A percentile compares a stretch with the other conserved stretches of the same genome.
Conservation (phyloP, 2,888 invertebrate species). For the Leucozona laternaria region DNA sequence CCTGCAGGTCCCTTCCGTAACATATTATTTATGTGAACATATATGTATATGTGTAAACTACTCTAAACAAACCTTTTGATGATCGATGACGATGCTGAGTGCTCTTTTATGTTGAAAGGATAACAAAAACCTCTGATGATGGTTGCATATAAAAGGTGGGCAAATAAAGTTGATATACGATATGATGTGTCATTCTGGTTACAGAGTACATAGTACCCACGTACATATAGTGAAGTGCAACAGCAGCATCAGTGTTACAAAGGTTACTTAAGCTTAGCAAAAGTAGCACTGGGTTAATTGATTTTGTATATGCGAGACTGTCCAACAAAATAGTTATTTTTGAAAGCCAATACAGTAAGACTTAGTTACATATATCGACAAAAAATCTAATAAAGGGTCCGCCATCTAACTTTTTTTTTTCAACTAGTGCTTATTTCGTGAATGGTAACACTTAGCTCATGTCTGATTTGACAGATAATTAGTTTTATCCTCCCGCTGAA, state of each 20-base stretch:
- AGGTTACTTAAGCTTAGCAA: slow-evolving; percentile 44
- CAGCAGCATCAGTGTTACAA: slow-evolving; percentile 16
- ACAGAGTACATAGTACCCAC: background rate
- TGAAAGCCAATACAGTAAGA: background rate
- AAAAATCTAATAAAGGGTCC: too few species aligned
- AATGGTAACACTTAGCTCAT: too few species aligned
- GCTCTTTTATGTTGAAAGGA: slow-evolving; percentile 59
- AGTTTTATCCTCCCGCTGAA: too few species aligned
- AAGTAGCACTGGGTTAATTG: slow-evolving; percentile 59
- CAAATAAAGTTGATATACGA: slow-evolving; percentile 8
- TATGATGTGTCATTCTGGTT: background rate
- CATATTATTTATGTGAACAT: too few species aligned
- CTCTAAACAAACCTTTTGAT: slow-evolving; percentile 18
- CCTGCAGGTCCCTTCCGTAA: too few species aligned
- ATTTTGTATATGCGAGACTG: slow-evolving; percentile 52
- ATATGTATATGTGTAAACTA: background rate
- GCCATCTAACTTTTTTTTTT: too few species aligned
- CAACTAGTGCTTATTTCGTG: too few species aligned
- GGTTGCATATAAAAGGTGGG: background rate
- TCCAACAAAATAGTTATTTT: slow-evolving; percentile 18
- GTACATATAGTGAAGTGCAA: slow-evolving; percentile 11
- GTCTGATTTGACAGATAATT: too few species aligned
- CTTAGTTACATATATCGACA: background rate
- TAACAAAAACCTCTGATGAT: slow-evolving; percentile 39
- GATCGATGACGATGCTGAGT: slow-evolving; percentile 64